Base-by-base conservation (phyloP, 1,140 invertebrate genomes). In the Cryptotermes secundus region DNA sequence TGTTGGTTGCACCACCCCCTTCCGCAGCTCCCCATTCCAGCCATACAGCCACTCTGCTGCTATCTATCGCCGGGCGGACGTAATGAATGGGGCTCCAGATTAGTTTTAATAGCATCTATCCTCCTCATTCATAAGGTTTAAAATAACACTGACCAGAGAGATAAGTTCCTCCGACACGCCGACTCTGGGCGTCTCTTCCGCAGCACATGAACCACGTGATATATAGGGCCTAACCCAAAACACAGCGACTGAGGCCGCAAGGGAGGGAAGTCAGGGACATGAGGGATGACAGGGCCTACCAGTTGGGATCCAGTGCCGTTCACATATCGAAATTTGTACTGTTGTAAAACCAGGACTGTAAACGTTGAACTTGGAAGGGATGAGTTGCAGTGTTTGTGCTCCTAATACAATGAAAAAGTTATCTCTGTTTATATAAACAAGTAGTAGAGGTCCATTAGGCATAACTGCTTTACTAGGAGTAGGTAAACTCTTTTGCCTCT, bases 41-140 rank as follows among this genome's bases (percentile, higher is more conserved):
- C 22, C 19, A 10, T 9, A 26, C 80, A 36, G 80, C 34, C 35
- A 36, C 45, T 35, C 83, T 24, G 34, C 83, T 84, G 34, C 83
- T 84, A 84, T 84, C 83, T 82, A 82, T 82, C 81, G 81, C 42
- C 81, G 12, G 16, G 38, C 16, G 22, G 24, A 34, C 72, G 72
- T 84, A 84, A 84, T 80, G 83, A 84, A 84, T 84, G 83, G 83
- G 59, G 19, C 83, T 84, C 83, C 83, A 84, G 83, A 84, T 84
- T 84, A 84, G 72, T 84, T 80, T 34, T 84, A 84, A 84, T 80
- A 84, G 83, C 83, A 72, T 72, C 72, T 84, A 38, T 45, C 38
- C 36, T 72, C n/a, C 83, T 65, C 83, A 79, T 80, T 84, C 83
- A 80, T 84, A 84, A 80, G 81, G 22, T 82, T 45, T 82, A 49